Percentiles rank a stretch among this genome's conserved stretches.
These are phyloP conservation scores for Xiphydria camelus DNA, from an alignment of 2,888 invertebrate species.

Conservation along the genomic window DNA sequence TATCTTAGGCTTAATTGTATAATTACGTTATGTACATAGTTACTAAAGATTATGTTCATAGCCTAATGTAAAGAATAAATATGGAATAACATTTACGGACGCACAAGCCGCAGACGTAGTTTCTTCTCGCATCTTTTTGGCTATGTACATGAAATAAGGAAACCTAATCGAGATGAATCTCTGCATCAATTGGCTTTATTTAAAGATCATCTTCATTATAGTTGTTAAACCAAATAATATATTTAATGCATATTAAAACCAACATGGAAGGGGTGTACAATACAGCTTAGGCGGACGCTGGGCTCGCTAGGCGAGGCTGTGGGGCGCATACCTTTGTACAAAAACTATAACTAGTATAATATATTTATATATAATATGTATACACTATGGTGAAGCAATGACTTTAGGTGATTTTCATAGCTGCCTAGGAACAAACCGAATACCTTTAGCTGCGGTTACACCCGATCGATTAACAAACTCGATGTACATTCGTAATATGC, in stretches of 20 bases:
- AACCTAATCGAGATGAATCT: no score
- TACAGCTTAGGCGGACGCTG: constrained; percentile 44
- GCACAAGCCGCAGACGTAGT: no score
- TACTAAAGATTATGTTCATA: no score
- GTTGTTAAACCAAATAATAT: constrained; percentile 43
- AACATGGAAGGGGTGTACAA: constrained; percentile 41
- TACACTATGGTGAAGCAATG: constrained; percentile 48
- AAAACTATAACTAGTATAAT: constrained; percentile 50
- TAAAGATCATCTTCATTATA: constrained; percentile 43
- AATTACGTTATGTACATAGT: no score
- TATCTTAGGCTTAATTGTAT: no score
- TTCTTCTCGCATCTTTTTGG: no score
- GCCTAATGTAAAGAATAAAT: no score
- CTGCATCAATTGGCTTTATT: constrained; percentile 39
- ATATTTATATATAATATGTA: constrained; percentile 39
- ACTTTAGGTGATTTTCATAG: constrained; percentile 32
- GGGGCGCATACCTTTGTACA: constrained; percentile 50
- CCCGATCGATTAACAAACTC: no score
- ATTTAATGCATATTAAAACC: constrained; percentile 41
- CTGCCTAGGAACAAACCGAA: constrained; percentile 13
- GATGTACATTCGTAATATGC: no score
- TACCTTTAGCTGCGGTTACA: no score
- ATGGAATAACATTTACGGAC: no score
- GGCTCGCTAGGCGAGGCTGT: constrained; percentile 38
- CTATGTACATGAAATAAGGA: no score